A percentile compares a stretch with the other conserved stretches of the same genome.
phyloP scores from a whole-genome alignment of 92 coral and sea anemone species.

The Epizoanthus ramosus region DNA sequence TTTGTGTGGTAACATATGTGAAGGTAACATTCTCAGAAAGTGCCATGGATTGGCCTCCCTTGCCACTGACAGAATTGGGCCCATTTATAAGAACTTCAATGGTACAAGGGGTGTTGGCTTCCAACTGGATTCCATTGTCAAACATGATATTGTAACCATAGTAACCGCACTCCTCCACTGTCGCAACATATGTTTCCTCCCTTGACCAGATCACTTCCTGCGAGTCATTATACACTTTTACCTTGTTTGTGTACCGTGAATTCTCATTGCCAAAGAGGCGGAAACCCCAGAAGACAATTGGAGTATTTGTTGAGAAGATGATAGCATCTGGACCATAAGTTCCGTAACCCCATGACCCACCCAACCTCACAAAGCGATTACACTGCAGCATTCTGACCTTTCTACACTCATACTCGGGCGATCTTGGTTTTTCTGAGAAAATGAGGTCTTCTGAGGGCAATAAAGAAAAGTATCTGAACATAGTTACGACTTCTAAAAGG shows the following conservation, averaged over 20 bases:
- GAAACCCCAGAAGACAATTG: conserved; percentile 41
- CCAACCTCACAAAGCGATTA: conserved; percentile 32
- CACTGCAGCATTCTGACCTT: conserved; percentile 33
- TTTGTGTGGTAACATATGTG: conserved; percentile 39
- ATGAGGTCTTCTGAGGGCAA: conserved; percentile 4
- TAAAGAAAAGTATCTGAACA: conserved; percentile 37
- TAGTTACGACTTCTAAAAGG: conserved; percentile 25
- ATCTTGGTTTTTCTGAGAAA: conserved; percentile 24
- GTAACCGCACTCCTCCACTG: conserved; percentile 42
- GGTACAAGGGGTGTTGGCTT: conserved; percentile 35
- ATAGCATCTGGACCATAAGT: conserved; percentile 42
- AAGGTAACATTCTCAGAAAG: conserved; percentile 40
- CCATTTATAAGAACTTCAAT: conserved; percentile 40
- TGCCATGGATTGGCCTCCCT: conserved; percentile 28
- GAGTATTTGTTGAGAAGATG: conserved; percentile 29
- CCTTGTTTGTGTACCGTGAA: conserved; percentile 27
- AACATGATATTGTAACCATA: conserved; percentile 42
- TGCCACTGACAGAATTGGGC: conserved; percentile 33
- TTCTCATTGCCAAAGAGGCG: conserved; percentile 36
- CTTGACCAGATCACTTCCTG: conserved; percentile 43
- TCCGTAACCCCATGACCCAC: conserved; percentile 39
- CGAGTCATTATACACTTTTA: conserved; percentile 36
- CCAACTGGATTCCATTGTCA: conserved; percentile 39
- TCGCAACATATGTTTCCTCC: conserved; percentile 31
- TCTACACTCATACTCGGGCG: conserved; percentile 29